Base-by-base conservation (phyloP, 2,113 vertebrate species). In the Polypterus bichir region DNA sequence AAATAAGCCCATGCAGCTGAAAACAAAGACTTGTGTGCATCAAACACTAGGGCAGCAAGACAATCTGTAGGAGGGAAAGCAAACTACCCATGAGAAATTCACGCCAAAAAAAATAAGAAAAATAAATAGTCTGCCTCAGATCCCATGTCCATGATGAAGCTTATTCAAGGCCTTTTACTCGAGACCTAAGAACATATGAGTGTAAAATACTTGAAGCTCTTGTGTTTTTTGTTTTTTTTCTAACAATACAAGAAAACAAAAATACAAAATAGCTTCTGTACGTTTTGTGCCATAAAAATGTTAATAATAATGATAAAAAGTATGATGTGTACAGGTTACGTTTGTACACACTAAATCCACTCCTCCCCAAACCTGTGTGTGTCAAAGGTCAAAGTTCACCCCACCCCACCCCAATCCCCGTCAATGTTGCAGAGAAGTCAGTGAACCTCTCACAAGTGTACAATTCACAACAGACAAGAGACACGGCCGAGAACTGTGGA, bases 271-370 rank as follows among this genome's bases (percentile, higher is more conserved):
- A 57, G 44, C 46, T 60, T 46, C 58, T 51, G 53, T 44, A 44
- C 49, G n/a, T 57, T 56, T 52, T 62, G 7, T 56, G 47, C 60
- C 44, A 45, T 53, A 27, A 52, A 65, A 46, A 46, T 9, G n/a
- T 46, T 56, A 59, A 62, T 4, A 57, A 62, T 10, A 48, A 44
- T 59, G 44, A 64, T 59, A 46, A 51, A 54, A 46, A 52, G 48
- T 54, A 62, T 8, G 51, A 62, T 49, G 59, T 54, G 47, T 57
- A 62, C 55, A 59, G 62, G 61, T 69, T 62, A 69, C 59, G 63
- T 59, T 67, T 84, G 87, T 90, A 86, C 83, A 68, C 62, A 65
- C 51, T 53, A 84, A 82, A 83, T 62, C 60, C 66, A 55, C 66
- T 74, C 74, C 78, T 75, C 76, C 74, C 68, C 46, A 72, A 78